Base-by-base conservation (phyloP, 1,140 invertebrate species). In the Pogonomyrmex barbatus region DNA sequence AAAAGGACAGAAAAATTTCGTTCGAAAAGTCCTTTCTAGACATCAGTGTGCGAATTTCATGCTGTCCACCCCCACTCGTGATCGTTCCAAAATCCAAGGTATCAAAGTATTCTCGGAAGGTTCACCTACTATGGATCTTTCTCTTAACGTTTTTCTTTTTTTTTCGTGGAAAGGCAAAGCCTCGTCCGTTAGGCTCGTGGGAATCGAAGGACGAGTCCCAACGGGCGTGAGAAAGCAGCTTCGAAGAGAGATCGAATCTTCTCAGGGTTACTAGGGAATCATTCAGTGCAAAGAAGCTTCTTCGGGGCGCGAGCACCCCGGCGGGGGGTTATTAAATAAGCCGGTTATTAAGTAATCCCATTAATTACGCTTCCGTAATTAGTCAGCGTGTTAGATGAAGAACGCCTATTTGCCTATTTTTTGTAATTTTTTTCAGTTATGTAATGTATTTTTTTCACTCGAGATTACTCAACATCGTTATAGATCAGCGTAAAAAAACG, bases 241-340 rank as follows among this genome's bases (percentile, higher is more conserved):
- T 71, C 90, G 78, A 88, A 83, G 91, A 91, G 93, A 88, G 90
- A 92, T 91, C 87, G 89, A 90, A 91, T 91, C 91, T 93, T 94
- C 94, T 93, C 92, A 91, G 87, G 92, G 90, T 92, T 94, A 94
- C 92, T 94, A 94, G 94, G 94, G 91, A 93, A 94, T 90, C 94
- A 94, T 91, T 94, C 91, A 89, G 90, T 68, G 87, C 78, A 63
- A 94, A 87, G 90, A 94, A 93, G 93, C 89, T 92, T 90, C 88
- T 85, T 90, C 76, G 63, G 58, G 24, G 39, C 62, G 62, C 52
- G 10, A 84, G 78, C 77, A 86, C 70, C 76, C 83, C 24, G 24
- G 24, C 24, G 24, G n/a, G n/a, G n/a, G n/a, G 24, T 24, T 24
- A 24, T 24, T 24, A 24, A 24, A 73, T 58, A 39, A 60, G 79